Base-by-base conservation (phyloP, 37 sponge, comb jelly and placozoan genomes). In the Halichondria panicea region DNA sequence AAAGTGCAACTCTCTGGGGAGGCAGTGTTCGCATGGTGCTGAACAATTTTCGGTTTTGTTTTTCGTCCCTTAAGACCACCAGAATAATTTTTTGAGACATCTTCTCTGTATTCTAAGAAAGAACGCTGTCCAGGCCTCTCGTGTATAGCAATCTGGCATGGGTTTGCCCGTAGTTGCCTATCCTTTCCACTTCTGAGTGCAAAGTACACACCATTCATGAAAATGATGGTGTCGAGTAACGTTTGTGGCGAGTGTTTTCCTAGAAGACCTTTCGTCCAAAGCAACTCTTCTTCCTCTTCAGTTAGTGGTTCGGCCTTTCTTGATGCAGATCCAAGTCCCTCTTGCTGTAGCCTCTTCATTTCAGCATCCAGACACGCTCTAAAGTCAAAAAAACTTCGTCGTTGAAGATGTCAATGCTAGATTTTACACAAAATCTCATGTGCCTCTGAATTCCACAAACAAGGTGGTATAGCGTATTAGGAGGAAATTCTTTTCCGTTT, bases 81-180 rank as follows among this genome's bases (percentile, higher is more conserved):
- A 57, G 57, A 58, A 31, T 81, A 56, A 41, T 81, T 81, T 36
- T 81, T 81, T 9, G 81, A 81, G 56, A 61, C 18, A 40, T 81
- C 81, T 42, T 81, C 81, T 19, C 1, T 9, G 44, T 81, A 81
- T 25, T 48, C 18, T 0, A 81, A 25, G 63, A 62, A 71, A 13
- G 68, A 22, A 21, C 64, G 40, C 24, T 71, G 66, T 24, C 45
- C 70, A 18, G 24, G 40, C 6, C 7, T 3, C 41, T 68, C 80
- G 2, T 70, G 22, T 0, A 81, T 11, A 43, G 31, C 0, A 32
- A 81, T 70, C 37, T 81, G 81, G 3, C 55, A 36, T 44, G 81
- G 81, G 9, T 9, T 4, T 1, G 6, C 33, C 1, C 81, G 50
- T 43, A 81, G 54, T 18, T 71, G 50, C n/a, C 73, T 19, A 34